phyloP scores from a whole-genome alignment of 2,113 vertebrate species.

The Struthio camelus region DNA sequence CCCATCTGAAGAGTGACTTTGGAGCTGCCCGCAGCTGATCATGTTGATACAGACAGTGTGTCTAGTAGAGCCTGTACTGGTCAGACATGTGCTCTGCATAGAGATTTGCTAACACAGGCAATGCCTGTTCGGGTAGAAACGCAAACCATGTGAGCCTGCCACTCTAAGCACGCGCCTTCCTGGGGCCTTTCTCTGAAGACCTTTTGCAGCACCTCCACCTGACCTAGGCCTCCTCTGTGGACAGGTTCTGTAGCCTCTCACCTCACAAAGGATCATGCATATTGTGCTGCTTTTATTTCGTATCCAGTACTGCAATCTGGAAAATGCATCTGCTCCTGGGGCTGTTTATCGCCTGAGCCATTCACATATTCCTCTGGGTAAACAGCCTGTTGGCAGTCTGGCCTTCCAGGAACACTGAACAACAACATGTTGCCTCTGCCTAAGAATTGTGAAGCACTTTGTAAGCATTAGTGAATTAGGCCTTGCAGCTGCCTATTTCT shows the following conservation, averaged over 20 bases:
- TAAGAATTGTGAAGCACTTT: not conserved
- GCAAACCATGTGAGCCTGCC: not conserved
- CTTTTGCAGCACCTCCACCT: not conserved
- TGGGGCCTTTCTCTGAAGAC: not conserved
- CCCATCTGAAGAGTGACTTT: not conserved
- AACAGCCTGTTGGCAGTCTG: constrained; percentile 3
- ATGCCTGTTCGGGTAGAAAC: not conserved
- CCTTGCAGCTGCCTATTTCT: not conserved
- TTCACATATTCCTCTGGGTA: constrained; percentile 32
- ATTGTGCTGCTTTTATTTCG: not conserved
- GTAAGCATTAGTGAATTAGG: constrained; percentile 9
- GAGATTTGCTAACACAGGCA: not conserved
- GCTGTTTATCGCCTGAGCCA: not conserved
- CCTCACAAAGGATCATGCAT: not conserved
- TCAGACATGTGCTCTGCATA: rapidly evolving
- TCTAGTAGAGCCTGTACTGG: not conserved
- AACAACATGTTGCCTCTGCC: not conserved
- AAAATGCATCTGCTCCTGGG: not conserved
- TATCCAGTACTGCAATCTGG: not conserved
- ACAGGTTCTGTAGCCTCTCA: not conserved
- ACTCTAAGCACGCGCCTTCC: not conserved
- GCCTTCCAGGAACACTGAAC: constrained; percentile 40
- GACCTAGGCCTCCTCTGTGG: not conserved
- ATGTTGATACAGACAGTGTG: rapidly evolving
- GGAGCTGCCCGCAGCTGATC: not conserved